phyloP scores from a whole-genome alignment of 2,888 invertebrate genomes.

The Nasonovia ribisnigri region DNA sequence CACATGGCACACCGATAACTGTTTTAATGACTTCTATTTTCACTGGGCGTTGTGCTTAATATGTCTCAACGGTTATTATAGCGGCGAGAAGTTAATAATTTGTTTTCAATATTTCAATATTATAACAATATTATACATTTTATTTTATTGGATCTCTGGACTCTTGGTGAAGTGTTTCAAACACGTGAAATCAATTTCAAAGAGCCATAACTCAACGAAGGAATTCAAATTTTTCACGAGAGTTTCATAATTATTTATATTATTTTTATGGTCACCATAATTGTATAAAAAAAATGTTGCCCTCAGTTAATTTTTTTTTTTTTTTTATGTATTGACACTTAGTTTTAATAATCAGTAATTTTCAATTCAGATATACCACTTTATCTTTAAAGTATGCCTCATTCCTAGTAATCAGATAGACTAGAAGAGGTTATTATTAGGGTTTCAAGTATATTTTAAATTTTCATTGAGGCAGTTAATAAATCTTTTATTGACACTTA shows the following conservation, averaged over 20 bases:
- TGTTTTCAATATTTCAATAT: background rate
- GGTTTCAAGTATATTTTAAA: background rate
- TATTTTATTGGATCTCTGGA: background rate
- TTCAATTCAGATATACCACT: background rate
- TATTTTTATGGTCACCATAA: background rate
- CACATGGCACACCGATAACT: background rate
- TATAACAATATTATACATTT: background rate
- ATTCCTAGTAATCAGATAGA: background rate
- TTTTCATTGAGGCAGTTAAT: background rate
- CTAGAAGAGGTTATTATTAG: background rate
- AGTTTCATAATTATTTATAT: background rate
- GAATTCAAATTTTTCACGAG: background rate
- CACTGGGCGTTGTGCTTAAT: background rate
- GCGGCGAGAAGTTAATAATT: background rate
- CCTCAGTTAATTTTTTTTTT: rapidly evolving
- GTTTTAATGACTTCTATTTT: background rate
- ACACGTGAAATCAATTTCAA: background rate
- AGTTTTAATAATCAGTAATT: background rate
- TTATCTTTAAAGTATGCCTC: background rate
- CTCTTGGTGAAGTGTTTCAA: background rate
- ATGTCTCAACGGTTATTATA: background rate
- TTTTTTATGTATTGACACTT: background rate
- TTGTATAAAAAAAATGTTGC: background rate
- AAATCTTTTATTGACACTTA: background rate
- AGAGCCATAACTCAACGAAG: background rate